These are phyloP conservation scores for Oscheius sp. DNA, from an alignment of 2,888 invertebrate genomes.

Conservation along the genomic window DNA sequence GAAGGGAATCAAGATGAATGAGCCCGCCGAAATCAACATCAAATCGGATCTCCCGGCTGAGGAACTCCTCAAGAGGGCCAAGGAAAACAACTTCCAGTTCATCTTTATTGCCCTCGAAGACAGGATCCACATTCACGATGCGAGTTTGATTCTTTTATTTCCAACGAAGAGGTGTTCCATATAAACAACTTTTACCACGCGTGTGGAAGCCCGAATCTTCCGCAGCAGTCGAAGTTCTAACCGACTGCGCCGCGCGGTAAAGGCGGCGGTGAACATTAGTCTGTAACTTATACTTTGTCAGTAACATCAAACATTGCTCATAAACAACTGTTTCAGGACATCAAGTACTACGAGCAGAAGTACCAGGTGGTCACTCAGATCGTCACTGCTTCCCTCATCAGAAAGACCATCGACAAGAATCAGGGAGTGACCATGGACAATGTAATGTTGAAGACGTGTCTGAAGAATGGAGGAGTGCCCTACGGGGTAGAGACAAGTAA, in stretches of 20 bases:
- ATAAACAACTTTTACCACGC: no score
- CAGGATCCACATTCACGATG: background rate
- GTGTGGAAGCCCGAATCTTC: no score
- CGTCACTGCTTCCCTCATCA: background rate
- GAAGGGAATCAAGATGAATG: background rate
- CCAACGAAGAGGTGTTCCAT: no score
- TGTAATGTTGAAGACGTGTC: background rate
- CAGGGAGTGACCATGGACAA: background rate
- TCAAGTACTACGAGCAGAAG: background rate
- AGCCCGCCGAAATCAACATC: background rate
- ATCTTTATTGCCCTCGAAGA: background rate
- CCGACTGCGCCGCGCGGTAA: no score
- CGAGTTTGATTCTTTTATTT: background rate
- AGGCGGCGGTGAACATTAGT: no score
- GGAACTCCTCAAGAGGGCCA: background rate
- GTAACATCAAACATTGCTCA: no score
- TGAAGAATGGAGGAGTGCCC: constrained; percentile 1
- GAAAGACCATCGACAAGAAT: background rate
- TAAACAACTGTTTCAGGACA: background rate
- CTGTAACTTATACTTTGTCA: no score
- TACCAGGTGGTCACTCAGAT: constrained; percentile 6
- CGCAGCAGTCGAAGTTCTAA: no score
- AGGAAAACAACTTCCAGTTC: background rate
- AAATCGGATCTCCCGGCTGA: background rate
- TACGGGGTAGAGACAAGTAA: background rate